phyloP scores from a whole-genome alignment of 2,797 vertebrate genomes.

The Bucorvus abyssinicus region DNA sequence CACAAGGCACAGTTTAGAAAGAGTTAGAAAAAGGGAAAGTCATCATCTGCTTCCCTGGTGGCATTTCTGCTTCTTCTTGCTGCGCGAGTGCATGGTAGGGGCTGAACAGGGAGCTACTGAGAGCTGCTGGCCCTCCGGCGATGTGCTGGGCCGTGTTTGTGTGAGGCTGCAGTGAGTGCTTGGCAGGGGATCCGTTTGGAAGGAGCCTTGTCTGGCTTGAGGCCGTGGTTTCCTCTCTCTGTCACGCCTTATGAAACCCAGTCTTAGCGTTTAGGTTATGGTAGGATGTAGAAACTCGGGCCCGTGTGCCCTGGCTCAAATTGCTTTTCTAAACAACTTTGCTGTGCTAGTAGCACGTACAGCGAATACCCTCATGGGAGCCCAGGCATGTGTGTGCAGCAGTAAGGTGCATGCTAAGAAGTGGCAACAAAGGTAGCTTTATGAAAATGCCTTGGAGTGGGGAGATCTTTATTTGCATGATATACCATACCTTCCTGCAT shows the following conservation, averaged over 20 bases:
- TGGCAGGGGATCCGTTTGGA: not conserved
- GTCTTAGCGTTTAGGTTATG: not conserved
- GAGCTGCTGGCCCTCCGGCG: not conserved
- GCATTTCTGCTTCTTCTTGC: not conserved
- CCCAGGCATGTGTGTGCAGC: not conserved
- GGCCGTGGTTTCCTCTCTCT: constrained; percentile 2
- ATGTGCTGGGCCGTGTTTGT: fast-evolving
- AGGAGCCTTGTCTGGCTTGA: not conserved
- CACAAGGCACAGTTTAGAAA: not conserved
- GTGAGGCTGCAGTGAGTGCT: not conserved
- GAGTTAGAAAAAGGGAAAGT: not conserved
- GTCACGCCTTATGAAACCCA: constrained; percentile 4
- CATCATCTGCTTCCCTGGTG: not conserved
- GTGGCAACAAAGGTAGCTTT: constrained; percentile 15
- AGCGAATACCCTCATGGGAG: not conserved
- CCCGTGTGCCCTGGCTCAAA: not conserved
- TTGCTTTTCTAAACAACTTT: constrained; percentile 36
- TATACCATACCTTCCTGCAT: not conserved
- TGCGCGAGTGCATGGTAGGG: not conserved
- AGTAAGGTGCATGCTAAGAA: constrained; percentile 1
- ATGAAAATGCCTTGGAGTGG: constrained; percentile 19
- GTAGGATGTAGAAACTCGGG: not conserved
- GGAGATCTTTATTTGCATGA: constrained; percentile 28
- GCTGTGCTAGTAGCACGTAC: not conserved
- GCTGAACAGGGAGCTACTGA: not conserved